phyloP scores from a whole-genome alignment of 2,888 invertebrate species.

The Trachelus iudaicus region DNA sequence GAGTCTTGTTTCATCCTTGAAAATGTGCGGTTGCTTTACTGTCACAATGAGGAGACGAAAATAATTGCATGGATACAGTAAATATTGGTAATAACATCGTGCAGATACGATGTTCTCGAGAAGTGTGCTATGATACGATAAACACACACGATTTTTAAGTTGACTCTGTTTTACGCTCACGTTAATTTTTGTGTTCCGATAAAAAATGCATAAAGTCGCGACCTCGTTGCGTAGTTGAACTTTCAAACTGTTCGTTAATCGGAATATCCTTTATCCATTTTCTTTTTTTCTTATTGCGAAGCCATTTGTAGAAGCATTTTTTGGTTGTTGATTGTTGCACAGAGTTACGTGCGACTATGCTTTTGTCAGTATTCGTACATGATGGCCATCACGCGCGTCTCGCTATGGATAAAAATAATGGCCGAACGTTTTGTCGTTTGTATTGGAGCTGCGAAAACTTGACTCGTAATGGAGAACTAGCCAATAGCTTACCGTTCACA shows the following conservation, averaged over 20 bases:
- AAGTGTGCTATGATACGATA: neutral
- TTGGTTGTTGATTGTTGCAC: neutral
- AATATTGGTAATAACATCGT: neutral
- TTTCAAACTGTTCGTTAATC: neutral
- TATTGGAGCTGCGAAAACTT: neutral
- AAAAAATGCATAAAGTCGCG: neutral
- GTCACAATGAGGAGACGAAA: neutral
- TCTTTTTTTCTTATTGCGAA: neutral
- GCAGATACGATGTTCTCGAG: neutral
- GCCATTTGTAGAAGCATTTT: neutral
- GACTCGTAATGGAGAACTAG: neutral
- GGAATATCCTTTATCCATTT: neutral
- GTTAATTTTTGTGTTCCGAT: neutral
- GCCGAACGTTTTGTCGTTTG: neutral
- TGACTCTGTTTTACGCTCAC: neutral
- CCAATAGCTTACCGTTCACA: neutral
- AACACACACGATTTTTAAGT: neutral
- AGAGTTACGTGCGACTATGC: neutral
- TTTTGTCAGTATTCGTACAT: neutral
- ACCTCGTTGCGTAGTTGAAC: neutral
- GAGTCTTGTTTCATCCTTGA: conserved; percentile 2
- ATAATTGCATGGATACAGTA: neutral
- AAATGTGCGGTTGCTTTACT: neutral
- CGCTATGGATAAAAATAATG: neutral
- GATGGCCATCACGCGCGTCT: neutral